Evolutionary conservation across 2,113 vertebrate genomes (phyloP).

Genomic region (Xyliphius kryptos): DNA sequence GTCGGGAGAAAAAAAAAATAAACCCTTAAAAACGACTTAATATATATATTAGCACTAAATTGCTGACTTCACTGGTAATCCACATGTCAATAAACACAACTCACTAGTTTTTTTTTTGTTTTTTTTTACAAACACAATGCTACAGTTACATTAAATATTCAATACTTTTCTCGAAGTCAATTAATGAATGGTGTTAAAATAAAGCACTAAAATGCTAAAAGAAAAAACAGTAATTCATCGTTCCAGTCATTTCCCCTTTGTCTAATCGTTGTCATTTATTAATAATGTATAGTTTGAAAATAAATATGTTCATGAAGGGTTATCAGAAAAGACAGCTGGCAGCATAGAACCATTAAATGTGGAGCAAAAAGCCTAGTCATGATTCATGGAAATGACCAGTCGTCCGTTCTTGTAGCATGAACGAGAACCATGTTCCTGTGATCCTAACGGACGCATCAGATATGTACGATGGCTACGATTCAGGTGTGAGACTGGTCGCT

Average conservation of each 20-base stretch:
- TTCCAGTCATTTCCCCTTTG: conserved; percentile 75
- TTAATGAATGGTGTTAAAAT: conserved; percentile 80
- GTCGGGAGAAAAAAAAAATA: conserved; percentile 75
- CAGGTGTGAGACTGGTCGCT: conserved; percentile 14
- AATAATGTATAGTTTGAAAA: conserved; percentile 71
- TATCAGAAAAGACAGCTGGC: conserved; percentile 67
- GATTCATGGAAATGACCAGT: conserved; percentile 53
- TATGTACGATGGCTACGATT: conserved; percentile 27
- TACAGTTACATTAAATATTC: conserved; percentile 82
- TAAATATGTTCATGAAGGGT: conserved; percentile 75
- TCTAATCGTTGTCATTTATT: conserved; percentile 68
- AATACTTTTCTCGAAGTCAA: conserved; percentile 77
- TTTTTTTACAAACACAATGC: conserved; percentile 82
- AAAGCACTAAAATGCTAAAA: conserved; percentile 76
- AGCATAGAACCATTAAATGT: conserved; percentile 70
- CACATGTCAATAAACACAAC: conserved; percentile 81
- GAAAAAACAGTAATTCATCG: conserved; percentile 74
- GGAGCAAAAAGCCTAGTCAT: conserved; percentile 61
- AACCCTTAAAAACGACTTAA: conserved; percentile 60
- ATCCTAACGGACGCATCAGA: conserved; percentile 4
- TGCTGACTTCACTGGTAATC: conserved; percentile 79
- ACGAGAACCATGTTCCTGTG: no score
- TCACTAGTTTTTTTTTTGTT: no score
- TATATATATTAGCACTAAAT: conserved; percentile 81
- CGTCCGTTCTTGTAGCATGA: conserved; percentile 30